Percentiles rank a stretch among this genome's conserved stretches.
phyloP scores from a whole-genome alignment of 2,113 vertebrate species.

The Pelodiscus sinensis region DNA sequence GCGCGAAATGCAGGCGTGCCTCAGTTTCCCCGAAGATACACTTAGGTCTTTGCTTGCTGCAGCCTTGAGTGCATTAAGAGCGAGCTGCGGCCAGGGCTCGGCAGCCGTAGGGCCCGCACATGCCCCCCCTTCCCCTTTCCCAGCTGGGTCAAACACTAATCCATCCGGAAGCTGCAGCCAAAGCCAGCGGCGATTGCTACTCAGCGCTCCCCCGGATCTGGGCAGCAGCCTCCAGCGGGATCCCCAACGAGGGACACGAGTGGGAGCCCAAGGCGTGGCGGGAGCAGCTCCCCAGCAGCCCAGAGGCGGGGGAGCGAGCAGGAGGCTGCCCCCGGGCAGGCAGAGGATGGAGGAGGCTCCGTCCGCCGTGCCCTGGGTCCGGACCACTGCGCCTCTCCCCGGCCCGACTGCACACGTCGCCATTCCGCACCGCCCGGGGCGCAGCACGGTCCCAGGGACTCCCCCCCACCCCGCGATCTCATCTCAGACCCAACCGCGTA shows the following conservation, averaged over 20 bases:
- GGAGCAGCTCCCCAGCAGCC: no score
- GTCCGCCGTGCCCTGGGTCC: not conserved
- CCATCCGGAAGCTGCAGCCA: not conserved
- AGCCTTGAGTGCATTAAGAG: not conserved
- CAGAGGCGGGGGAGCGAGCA: no score
- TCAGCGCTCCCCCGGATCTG: no score
- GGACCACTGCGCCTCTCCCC: not conserved
- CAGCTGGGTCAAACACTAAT: not conserved
- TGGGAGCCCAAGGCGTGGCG: no score
- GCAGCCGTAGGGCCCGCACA: no score
- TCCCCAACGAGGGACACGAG: not conserved
- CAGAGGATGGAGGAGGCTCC: not conserved
- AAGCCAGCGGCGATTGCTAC: not conserved
- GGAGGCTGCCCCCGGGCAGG: no score
- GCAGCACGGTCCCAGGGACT: not conserved
- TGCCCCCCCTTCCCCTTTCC: no score
- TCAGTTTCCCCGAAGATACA: not conserved
- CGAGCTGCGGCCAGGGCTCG: not conserved
- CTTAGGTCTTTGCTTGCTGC: not conserved
- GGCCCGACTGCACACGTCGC: slow-evolving; percentile 13
- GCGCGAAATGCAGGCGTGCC: not conserved
- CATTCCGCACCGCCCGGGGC: slow-evolving; percentile 24
- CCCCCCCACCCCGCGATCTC: not conserved
- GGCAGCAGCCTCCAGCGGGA: not conserved
- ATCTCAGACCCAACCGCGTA: not conserved